Evolutionary conservation across 1,140 invertebrate genomes (phyloP).

Genomic region (Myzus persicae): DNA sequence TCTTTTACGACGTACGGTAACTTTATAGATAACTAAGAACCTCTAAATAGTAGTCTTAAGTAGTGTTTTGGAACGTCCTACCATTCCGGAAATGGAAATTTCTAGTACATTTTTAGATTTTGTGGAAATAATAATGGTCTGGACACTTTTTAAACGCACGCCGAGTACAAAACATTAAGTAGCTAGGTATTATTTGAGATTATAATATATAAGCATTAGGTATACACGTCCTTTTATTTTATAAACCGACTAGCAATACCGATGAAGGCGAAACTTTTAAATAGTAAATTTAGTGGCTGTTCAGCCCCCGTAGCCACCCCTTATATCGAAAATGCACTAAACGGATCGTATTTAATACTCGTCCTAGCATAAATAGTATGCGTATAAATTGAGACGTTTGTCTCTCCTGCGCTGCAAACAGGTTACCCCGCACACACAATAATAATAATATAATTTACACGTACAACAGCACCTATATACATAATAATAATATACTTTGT

Average conservation of each 20-base stretch:
- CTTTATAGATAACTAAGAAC: not conserved
- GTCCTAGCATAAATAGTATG: not conserved
- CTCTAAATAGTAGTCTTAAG: not conserved
- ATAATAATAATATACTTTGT: not conserved
- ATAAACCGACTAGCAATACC: too few species aligned
- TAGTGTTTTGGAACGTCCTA: not conserved
- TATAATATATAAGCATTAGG: not conserved
- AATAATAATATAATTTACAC: not conserved
- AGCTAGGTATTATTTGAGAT: not conserved
- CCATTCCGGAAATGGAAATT: not conserved
- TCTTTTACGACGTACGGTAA: not conserved
- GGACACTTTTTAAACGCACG: not conserved
- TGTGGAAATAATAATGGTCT: not conserved
- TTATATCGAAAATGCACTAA: not conserved
- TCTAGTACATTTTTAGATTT: not conserved
- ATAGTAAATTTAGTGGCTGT: too few species aligned
- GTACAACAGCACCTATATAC: not conserved
- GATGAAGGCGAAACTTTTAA: too few species aligned
- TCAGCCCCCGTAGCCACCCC: too few species aligned
- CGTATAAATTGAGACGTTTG: not conserved
- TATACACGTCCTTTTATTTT: too few species aligned
- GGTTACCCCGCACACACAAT: not conserved
- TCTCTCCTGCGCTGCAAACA: not conserved
- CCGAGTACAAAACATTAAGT: not conserved
- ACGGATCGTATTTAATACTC: not conserved